Base-by-base conservation (phyloP, 1,140 invertebrate species). In the Dendroctonus ponderosae region DNA sequence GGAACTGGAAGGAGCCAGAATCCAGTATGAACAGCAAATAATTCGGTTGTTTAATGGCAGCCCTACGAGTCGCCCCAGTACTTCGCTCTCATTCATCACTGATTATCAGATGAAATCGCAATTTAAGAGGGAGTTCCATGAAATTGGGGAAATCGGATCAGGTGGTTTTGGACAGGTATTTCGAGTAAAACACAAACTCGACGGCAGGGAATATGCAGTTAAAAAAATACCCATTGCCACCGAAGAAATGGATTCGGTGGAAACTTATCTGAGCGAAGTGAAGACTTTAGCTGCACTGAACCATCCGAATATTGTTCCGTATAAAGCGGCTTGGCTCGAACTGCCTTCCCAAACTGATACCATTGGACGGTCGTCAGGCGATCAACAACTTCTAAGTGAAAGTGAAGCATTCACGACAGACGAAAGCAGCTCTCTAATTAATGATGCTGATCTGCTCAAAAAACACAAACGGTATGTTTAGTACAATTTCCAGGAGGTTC, bases 261-360 rank as follows among this genome's bases (percentile, higher is more conserved):
- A 84, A 71, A 81, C 80, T 52, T 86, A 89, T 79, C 77, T 91
- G 26, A 79, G 86, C 26, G 92, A 94, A 84, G 91, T 92, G 0
- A 89, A 90, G 80, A 88, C 88, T 41, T 83, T 93, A 63, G 90
- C 91, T 0, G 86, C 84, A 74, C 79, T 93, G 39, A 87, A 90
- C 74, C 91, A 93, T 81, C 83, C 85, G 1, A 91, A 93, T 79
- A 90, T 94, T 72, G 90, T 94, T 5, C 84, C 88, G 5, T 94
- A 93, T 73, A 92, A 93, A 81, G 86, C 86, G 40, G 90, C 91
- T 6, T 94, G 91, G 91, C 77, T 92, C 14, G 91, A 93, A 79
- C 82, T 79, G 37, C 72, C 72, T 49, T 64, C 65, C 50, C 62
- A 69, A 48, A 49, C 64, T 14, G 70, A 71, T 40, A 51, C 37